A percentile compares a stretch with the other conserved stretches of the same genome.
Conservation (phyloP, 2,113 vertebrate species). For the Mustelus asterias region DNA sequence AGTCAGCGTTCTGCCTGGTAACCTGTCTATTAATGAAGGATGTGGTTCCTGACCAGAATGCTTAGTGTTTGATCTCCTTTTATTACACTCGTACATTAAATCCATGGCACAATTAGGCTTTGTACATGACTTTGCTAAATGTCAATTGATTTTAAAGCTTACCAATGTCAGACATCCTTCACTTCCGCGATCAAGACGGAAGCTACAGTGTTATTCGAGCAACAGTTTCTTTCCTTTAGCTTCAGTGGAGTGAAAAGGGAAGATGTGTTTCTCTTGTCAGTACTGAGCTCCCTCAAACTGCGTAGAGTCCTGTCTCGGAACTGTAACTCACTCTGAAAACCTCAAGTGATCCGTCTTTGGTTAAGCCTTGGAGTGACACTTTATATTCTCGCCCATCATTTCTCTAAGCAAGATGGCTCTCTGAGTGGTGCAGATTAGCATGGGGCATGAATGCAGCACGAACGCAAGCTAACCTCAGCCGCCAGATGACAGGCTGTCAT, state of each 20-base stretch:
- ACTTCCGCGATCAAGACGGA: not conserved
- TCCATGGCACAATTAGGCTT: not conserved
- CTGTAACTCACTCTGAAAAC: not conserved
- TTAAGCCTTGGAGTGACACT: not conserved
- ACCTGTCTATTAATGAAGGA: conserved; percentile 15
- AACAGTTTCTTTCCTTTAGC: not conserved
- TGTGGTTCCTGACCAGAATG: not conserved
- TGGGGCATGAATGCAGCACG: not conserved
- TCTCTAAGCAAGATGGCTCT: not conserved
- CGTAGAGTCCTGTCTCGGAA: not conserved
- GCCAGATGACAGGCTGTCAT: not conserved
- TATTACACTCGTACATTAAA: not conserved
- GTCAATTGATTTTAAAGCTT: not conserved
- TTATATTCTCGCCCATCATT: not conserved
- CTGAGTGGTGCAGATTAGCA: not conserved
- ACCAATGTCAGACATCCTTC: not conserved
- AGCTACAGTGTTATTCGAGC: not conserved
- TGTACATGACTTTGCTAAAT: conserved; percentile 21
- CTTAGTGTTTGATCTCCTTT: not conserved
- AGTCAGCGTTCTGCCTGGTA: not conserved
- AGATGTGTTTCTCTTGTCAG: not conserved
- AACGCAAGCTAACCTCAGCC: not conserved
- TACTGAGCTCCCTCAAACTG: not conserved
- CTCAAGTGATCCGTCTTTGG: not conserved
- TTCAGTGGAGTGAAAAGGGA: not conserved